Percentiles rank a stretch among this genome's conserved stretches.
Evolutionary conservation across 2,113 vertebrate species (phyloP).

Genomic region (Lagopus leucura): DNA sequence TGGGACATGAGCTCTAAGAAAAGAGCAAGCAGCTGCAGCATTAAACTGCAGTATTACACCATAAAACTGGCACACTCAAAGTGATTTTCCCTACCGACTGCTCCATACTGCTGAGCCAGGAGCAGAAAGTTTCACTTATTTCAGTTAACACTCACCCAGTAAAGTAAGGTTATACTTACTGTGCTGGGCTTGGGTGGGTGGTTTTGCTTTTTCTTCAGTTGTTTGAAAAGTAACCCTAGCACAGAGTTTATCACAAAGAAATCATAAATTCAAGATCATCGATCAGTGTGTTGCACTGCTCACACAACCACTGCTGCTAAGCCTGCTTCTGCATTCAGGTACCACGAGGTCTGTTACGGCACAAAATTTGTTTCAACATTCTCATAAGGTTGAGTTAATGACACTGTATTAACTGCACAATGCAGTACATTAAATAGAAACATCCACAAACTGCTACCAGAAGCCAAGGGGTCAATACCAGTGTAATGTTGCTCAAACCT

Average conservation of each 20-base stretch:
- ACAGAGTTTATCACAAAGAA: neutral
- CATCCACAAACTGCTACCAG: neutral
- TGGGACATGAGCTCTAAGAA: neutral
- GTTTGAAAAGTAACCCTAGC: neutral
- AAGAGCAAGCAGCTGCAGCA: neutral
- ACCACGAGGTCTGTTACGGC: accelerated
- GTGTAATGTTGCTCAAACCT: accelerated
- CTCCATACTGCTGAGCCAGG: neutral
- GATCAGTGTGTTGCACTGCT: neutral
- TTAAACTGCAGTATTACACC: neutral
- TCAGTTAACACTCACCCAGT: neutral
- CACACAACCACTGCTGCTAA: neutral
- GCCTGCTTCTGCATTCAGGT: neutral
- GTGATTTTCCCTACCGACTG: neutral
- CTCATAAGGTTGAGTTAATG: neutral
- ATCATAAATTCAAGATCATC: neutral
- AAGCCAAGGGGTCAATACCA: neutral
- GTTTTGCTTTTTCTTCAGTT: no score
- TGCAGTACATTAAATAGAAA: neutral
- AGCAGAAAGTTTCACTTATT: neutral
- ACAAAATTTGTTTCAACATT: neutral
- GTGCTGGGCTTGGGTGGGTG: neutral
- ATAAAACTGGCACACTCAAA: neutral
- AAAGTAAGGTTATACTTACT: neutral
- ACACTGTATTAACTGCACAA: neutral